These are phyloP conservation scores for Ptychadena robeensis DNA, from an alignment of 2,797 vertebrate species.

Conservation along the genomic window DNA sequence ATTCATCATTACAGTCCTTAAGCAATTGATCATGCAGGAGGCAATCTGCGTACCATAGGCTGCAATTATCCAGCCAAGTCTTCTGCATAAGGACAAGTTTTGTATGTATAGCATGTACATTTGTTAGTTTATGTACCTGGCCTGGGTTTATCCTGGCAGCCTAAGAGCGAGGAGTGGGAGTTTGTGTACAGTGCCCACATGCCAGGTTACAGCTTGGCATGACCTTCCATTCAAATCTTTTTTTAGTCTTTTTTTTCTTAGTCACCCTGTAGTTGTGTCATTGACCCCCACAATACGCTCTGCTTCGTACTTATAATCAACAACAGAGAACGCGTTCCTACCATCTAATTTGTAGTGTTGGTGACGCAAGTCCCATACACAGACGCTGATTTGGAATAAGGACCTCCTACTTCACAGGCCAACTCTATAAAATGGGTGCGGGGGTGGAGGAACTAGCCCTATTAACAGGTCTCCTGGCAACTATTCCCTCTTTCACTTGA, in stretches of 20 bases:
- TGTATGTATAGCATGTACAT: background rate
- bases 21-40: too few relatives aligned
- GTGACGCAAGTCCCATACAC: conserved; percentile 50
- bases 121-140: background rate
- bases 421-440: conserved; percentile 21
- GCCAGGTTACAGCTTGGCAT: background rate
- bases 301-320: conserved; percentile 43
- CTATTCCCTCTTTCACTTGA: conserved; percentile 35
- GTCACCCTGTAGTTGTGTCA: conserved; percentile 24
- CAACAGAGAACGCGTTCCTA: conserved; percentile 18
- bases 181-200: background rate
- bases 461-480: conserved; percentile 57
- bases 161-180: background rate
- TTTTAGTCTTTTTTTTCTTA: conserved; percentile 18
- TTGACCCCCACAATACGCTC: conserved; percentile 20
- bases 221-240: conserved; percentile 6
- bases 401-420: conserved; percentile 46
- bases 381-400: conserved; percentile 33
- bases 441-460: conserved; percentile 31
- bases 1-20: too few relatives aligned
- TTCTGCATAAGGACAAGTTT: background rate
- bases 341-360: conserved; percentile 43
- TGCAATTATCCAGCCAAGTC: background rate
- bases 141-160: background rate
- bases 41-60: background rate